Evolutionary conservation across 2,888 invertebrate species (phyloP).

Genomic region (Cremastobaeus sp.): DNA sequence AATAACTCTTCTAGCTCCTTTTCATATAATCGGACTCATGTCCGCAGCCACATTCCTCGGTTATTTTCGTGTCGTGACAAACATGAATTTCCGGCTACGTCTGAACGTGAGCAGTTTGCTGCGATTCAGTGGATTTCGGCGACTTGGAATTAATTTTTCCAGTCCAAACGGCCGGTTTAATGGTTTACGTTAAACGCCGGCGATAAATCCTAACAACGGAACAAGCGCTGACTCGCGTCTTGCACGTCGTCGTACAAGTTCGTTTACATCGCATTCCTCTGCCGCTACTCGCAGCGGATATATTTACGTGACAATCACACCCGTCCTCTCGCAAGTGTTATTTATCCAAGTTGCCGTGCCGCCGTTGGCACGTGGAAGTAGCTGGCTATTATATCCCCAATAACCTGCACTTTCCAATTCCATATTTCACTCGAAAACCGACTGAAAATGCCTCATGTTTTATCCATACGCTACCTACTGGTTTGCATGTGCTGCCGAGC

Average conservation of each 20-base stretch:
- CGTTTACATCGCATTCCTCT: slow-evolving; percentile 54
- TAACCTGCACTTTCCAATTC: slow-evolving; percentile 51
- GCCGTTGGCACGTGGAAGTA: slow-evolving; percentile 52
- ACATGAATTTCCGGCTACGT: slow-evolving; percentile 27
- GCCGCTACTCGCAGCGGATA: slow-evolving; percentile 27
- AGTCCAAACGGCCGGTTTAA: slow-evolving; percentile 24
- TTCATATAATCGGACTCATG: slow-evolving; percentile 1
- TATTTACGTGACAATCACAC: slow-evolving; percentile 54
- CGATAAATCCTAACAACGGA: slow-evolving; percentile 35
- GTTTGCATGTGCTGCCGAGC: not conserved
- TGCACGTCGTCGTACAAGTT: slow-evolving; percentile 39
- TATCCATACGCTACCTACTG: slow-evolving; percentile 19
- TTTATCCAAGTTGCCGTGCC: slow-evolving; percentile 51
- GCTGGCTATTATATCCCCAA: slow-evolving; percentile 32
- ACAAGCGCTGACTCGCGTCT: slow-evolving; percentile 28
- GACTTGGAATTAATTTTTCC: not conserved
- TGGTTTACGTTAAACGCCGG: too few species aligned
- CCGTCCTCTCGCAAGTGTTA: slow-evolving; percentile 44
- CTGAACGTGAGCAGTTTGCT: not conserved
- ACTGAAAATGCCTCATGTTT: slow-evolving; percentile 19
- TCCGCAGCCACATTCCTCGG: slow-evolving; percentile 21
- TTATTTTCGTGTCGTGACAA: slow-evolving; percentile 33
- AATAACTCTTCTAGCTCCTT: slow-evolving; percentile 1
- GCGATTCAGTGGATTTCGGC: not conserved
- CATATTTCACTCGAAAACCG: slow-evolving; percentile 42